phyloP scores from a whole-genome alignment of 2,797 vertebrate genomes.

The Myotis vivesi region DNA sequence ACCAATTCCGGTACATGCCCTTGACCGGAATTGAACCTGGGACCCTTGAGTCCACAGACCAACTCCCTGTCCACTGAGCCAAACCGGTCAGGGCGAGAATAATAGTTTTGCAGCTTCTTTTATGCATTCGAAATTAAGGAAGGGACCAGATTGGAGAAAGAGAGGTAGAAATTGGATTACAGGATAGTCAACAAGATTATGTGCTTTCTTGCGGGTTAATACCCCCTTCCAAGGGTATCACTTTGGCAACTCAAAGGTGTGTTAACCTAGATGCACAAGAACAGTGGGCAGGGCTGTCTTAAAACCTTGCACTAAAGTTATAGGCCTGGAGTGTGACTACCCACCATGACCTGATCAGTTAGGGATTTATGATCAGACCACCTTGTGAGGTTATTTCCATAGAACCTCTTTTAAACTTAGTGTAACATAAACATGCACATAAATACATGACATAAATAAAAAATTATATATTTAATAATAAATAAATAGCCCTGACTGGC shows the following conservation, averaged over 20 bases:
- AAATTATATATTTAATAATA: too few relatives aligned
- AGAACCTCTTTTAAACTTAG: background rate
- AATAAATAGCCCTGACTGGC: too few relatives aligned
- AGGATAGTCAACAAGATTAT: background rate
- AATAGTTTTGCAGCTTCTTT: background rate
- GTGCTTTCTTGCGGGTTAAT: background rate
- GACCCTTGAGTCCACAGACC: too few relatives aligned
- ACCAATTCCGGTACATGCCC: too few relatives aligned
- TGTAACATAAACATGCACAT: rapidly evolving
- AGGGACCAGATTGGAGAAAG: background rate
- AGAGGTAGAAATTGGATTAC: too few relatives aligned
- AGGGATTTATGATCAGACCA: too few relatives aligned
- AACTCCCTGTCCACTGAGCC: too few relatives aligned
- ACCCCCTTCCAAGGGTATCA: background rate
- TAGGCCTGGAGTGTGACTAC: background rate
- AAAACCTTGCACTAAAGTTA: background rate
- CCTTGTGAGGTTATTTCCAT: background rate
- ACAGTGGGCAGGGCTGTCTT: background rate
- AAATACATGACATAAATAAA: too few relatives aligned
- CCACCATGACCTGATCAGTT: background rate
- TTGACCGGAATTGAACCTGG: too few relatives aligned
- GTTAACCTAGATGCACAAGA: background rate
- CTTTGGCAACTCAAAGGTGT: background rate
- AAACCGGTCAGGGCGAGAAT: too few relatives aligned
- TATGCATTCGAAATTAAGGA: too few relatives aligned